Base-by-base conservation (phyloP, 2,113 vertebrate species). In the Hemichromis elongatus region DNA sequence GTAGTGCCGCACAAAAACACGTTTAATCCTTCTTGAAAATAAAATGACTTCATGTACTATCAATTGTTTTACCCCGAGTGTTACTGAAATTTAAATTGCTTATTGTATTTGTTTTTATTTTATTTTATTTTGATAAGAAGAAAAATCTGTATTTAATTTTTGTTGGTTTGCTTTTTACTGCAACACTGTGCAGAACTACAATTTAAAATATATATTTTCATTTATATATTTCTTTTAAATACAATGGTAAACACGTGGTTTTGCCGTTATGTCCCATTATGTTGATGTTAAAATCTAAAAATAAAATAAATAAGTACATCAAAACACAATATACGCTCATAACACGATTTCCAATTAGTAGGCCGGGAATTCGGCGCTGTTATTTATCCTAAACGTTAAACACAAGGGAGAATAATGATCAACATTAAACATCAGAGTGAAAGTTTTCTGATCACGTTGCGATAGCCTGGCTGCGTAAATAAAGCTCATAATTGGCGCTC, bases 401-500 rank as follows among this genome's bases (percentile, higher is more conserved):
- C 89, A 84, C 56, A 78, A 19, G 47, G 12, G 12, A 24, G 13
- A 47, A 35, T 53, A 53, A 86, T 68, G 35, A 85, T 47, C 33
- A 66, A n/a, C 9, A 84, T 57, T 28, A 35, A 42, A 10, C 19
- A 70, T 75, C 50, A 57, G 21, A 84, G 10, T 73, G 1, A 53
- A 8, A 75, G 80, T 66, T 81, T 53, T 83, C 80, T 79, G 85
- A 92, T 92, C 77, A 83, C 50, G 40, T 28, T 18, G 57, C 19
- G 63, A 92, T 90, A 66, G 53, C 7, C 47, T 55, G 35, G 9
- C 66, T 66, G 52, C 70, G 82, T 78, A 93, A 93, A 95, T 92
- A 61, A 84, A 91, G 54, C 70, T 30, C 18, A 18, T 85, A 89
- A 92, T 90, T 87, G 81, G 57, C 61, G 77, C 45, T 53, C 53